Base-by-base conservation (phyloP, 2,113 vertebrate species). In the Takifugu flavidus region DNA sequence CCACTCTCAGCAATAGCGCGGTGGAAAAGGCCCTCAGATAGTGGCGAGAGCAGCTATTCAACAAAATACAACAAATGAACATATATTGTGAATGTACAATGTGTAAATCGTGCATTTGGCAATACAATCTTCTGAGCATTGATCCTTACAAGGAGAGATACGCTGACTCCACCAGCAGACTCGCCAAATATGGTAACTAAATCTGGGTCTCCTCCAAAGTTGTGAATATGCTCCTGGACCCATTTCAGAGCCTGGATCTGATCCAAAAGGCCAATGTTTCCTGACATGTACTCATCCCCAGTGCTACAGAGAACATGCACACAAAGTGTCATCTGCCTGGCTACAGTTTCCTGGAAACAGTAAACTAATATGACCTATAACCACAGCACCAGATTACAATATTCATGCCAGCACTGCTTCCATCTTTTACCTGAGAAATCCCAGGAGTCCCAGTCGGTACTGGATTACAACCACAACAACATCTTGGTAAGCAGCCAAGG, bases 251-350 rank as follows among this genome's bases (percentile, higher is more conserved):
- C 93, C 4, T 92, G 85, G 8, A 98, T 60, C 85, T 98, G 96
- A 73, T 97, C 95, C 66, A 95, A 65, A 49, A 93, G 79, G 0
- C 93, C 95, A 82, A 89, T 92, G 90, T 98, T 98, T 1, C 94
- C 95, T 0, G 4, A 59, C 3, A 93, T 60, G 26, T 93, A 85
- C n/a, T 90, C 77, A 50, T 95, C 92, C 6, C 92, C 93, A 4
- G 95, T 96, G 84, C 95, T 97, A 74, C 13, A 63, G n/a, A 58
- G 6, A 62, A 57, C 2, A 76, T 28, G 65, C 15, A 65, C 28
- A 49, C 10, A n/a, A 3, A 7, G 8, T 15, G 52, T 4, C 11
- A 2, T 49, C 12, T 25, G 15, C 15, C n/a, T 60, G 28, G 13
- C 1, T 59, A 12, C 1, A 0, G 56, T 45, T 45, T 20, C 20